phyloP scores from a whole-genome alignment of 2,797 vertebrate genomes.

The Coranthus polyacanthus region DNA sequence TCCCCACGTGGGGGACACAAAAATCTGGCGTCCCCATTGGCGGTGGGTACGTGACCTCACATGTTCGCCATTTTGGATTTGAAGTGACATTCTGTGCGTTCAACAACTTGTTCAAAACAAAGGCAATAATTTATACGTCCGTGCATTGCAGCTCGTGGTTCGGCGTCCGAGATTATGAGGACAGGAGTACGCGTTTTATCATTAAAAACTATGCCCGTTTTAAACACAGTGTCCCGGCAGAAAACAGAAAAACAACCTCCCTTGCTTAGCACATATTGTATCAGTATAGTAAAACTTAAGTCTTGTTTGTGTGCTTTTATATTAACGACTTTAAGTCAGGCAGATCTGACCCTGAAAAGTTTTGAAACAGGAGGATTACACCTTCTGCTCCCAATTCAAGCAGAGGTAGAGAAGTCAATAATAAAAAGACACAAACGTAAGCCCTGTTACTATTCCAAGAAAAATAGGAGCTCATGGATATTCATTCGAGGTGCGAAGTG shows the following conservation, averaged over 20 bases:
- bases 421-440: constrained; percentile 20
- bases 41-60: constrained; percentile 80
- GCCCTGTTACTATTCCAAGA: constrained; percentile 27
- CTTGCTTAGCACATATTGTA: neutral
- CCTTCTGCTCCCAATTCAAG: constrained; percentile 10
- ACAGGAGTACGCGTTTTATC: neutral
- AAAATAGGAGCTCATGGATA: constrained; percentile 36
- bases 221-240: neutral
- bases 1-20: constrained; percentile 88
- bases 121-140: constrained; percentile 75
- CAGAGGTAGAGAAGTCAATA: neutral
- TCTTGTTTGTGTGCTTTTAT: neutral
- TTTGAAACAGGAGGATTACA: constrained; percentile 12
- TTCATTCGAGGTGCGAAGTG: constrained; percentile 34
- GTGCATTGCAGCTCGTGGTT: constrained; percentile 7
- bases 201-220: neutral
- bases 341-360: neutral
- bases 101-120: constrained; percentile 86
- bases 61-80: constrained; percentile 90
- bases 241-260: constrained; percentile 15
- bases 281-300: too few species aligned
- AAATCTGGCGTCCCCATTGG: constrained; percentile 79
- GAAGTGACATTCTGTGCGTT: constrained; percentile 80
- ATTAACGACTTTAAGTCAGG: neutral
- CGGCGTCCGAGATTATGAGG: neutral